Percentiles rank a stretch among this genome's conserved stretches.
These are phyloP conservation scores for Philotrypesis tridentata DNA, from an alignment of 1,140 invertebrate genomes.

Conservation along the genomic window DNA sequence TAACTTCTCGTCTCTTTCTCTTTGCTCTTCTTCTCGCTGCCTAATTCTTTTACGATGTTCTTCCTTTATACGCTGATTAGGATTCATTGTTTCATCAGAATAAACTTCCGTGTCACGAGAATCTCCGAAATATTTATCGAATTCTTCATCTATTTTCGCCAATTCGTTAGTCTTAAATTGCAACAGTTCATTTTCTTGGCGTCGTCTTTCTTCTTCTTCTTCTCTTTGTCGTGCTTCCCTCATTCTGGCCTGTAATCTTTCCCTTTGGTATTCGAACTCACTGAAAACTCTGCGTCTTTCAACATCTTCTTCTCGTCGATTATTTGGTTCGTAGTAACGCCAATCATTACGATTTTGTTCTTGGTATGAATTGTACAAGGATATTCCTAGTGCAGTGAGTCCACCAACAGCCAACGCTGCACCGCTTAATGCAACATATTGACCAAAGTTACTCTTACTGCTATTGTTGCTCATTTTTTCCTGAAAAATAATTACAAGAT, in stretches of 20 bases:
- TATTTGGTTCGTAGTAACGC: too few species aligned
- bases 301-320: not conserved
- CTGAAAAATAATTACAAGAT: not conserved
- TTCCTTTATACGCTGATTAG: not conserved
- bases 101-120: not conserved
- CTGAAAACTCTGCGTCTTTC: not conserved
- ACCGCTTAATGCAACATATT: not conserved
- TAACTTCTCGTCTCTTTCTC: too few species aligned
- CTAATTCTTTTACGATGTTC: not conserved
- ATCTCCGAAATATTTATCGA: not conserved
- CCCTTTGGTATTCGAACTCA: not conserved
- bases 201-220: not conserved
- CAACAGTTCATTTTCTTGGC: not conserved
- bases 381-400: not conserved
- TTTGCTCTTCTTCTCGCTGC: too few species aligned
- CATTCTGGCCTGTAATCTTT: not conserved
- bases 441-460: too few species aligned
- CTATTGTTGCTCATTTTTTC: not conserved
- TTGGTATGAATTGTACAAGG: not conserved
- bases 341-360: not conserved
- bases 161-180: not conserved
- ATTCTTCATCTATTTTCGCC: not conserved
- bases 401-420: not conserved
- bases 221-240: not conserved
- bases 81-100: not conserved